Percentiles rank a stretch among this genome's conserved stretches.
Conservation (phyloP, 2,888 invertebrate species). For the Lacanobia wlatinum region DNA sequence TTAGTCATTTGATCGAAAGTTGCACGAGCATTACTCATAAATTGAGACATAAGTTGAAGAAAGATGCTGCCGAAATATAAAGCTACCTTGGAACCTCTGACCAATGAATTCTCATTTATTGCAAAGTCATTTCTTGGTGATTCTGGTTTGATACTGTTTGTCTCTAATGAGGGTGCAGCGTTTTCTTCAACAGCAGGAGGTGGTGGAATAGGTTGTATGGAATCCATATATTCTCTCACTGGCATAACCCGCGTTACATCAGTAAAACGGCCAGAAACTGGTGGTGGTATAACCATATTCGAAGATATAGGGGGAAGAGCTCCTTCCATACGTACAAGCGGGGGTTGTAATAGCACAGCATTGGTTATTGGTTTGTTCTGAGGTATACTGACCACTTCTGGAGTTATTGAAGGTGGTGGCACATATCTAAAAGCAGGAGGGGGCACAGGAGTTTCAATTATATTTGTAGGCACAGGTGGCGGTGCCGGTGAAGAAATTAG, state of each 20-base stretch:
- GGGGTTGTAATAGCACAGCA: conserved; percentile 12
- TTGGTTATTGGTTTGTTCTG: conserved; percentile 1
- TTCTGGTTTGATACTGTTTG: conserved; percentile 35
- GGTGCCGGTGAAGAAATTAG: not conserved
- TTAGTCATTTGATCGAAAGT: conserved; percentile 74
- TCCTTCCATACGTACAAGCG: conserved; percentile 34
- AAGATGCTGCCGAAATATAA: conserved; percentile 81
- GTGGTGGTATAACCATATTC: conserved; percentile 60
- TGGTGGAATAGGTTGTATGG: conserved; percentile 37
- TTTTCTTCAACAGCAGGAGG: conserved; percentile 35
- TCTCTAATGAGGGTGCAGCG: conserved; percentile 14
- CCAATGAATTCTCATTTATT: conserved; percentile 49
- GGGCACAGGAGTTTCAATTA: conserved; percentile 39
- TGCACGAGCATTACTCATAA: conserved; percentile 76
- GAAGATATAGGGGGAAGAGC: conserved; percentile 53
- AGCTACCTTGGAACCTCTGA: conserved; percentile 75
- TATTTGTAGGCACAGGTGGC: conserved; percentile 16
- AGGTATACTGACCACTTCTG: not conserved
- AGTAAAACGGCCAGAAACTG: conserved; percentile 57
- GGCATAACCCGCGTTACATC: conserved; percentile 63
- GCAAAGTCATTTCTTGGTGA: conserved; percentile 40
- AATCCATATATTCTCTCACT: conserved; percentile 63
- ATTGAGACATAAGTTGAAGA: conserved; percentile 78
- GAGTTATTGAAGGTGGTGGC: not conserved
- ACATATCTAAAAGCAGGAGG: conserved; percentile 14